A percentile compares a stretch with the other conserved stretches of the same genome.
phyloP scores from a whole-genome alignment of 1,140 invertebrate species.

The Harpegnathos saltator region DNA sequence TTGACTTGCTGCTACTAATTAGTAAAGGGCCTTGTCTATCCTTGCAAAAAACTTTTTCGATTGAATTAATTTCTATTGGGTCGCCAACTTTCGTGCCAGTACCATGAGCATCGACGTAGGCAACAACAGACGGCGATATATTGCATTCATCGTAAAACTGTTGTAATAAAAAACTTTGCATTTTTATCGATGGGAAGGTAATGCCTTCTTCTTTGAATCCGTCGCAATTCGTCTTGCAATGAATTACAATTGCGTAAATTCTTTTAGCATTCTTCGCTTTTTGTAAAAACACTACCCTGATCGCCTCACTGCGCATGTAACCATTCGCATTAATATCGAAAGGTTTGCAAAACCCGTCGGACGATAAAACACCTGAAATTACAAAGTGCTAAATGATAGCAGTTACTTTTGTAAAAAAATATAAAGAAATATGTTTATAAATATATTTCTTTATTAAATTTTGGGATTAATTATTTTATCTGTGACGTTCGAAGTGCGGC shows the following conservation, averaged over 20 bases:
- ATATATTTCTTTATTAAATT: conserved; percentile 67
- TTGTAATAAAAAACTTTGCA: conserved; percentile 22
- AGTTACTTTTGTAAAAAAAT: not conserved
- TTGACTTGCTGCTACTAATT: conserved; percentile 92
- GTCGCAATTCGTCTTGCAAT: conserved; percentile 88
- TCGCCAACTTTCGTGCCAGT: conserved; percentile 90
- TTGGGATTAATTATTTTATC: not conserved
- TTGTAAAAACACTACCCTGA: conserved; percentile 93
- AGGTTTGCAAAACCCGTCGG: conserved; percentile 94
- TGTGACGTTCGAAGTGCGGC: not conserved
- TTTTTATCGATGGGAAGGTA: conserved; percentile 82
- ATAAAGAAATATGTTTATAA: too few species aligned
- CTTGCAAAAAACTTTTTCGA: conserved; percentile 92
- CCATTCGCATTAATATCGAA: conserved; percentile 94
- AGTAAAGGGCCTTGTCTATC: conserved; percentile 88
- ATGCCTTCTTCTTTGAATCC: conserved; percentile 86
- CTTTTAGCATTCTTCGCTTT: conserved; percentile 91
- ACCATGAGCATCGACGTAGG: conserved; percentile 73
- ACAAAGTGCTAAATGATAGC: too few species aligned
- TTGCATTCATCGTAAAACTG: conserved; percentile 45
- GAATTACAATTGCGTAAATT: conserved; percentile 89
- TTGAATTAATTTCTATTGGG: conserved; percentile 92
- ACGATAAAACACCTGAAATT: conserved; percentile 91
- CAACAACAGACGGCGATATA: conserved; percentile 36
- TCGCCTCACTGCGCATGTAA: conserved; percentile 91